A percentile compares a stretch with the other conserved stretches of the same genome.
Evolutionary conservation across 2,797 vertebrate species (phyloP).

Genomic region (Girardinus metallicus): DNA sequence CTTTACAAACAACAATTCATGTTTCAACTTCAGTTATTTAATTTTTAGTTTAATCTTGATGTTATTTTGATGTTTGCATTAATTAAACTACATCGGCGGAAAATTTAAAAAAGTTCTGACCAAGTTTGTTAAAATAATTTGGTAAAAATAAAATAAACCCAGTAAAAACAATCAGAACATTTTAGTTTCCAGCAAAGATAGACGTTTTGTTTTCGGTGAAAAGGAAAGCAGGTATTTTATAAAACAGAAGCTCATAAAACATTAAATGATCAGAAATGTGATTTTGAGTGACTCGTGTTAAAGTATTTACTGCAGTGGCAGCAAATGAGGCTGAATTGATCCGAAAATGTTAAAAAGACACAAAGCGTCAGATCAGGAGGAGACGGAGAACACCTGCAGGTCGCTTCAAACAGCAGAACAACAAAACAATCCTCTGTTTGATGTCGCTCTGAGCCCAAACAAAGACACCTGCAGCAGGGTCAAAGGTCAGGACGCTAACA

Average conservation of each 20-base stretch:
- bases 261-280: not conserved
- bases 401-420: constrained; percentile 35
- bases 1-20: no score
- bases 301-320: not conserved
- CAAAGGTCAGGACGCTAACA: constrained; percentile 12
- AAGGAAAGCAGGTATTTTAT: no score
- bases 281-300: not conserved
- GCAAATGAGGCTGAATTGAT: not conserved
- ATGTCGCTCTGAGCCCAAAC: constrained; percentile 39
- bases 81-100: not conserved
- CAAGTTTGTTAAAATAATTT: not conserved
- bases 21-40: not conserved
- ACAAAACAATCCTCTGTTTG: constrained; percentile 43
- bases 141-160: not conserved
- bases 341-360: not conserved
- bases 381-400: constrained; percentile 44
- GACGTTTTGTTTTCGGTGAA: not conserved
- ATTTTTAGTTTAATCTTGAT: not conserved
- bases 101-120: no score
- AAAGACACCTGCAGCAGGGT: constrained; percentile 41
- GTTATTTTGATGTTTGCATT: not conserved
- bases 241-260: not conserved
- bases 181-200: not conserved
- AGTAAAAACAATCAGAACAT: not conserved
- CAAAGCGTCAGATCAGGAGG: not conserved